Percentiles rank a stretch among this genome's conserved stretches.
Evolutionary conservation across 1,140 invertebrate genomes (phyloP).

Genomic region (Panulirus ornatus): DNA sequence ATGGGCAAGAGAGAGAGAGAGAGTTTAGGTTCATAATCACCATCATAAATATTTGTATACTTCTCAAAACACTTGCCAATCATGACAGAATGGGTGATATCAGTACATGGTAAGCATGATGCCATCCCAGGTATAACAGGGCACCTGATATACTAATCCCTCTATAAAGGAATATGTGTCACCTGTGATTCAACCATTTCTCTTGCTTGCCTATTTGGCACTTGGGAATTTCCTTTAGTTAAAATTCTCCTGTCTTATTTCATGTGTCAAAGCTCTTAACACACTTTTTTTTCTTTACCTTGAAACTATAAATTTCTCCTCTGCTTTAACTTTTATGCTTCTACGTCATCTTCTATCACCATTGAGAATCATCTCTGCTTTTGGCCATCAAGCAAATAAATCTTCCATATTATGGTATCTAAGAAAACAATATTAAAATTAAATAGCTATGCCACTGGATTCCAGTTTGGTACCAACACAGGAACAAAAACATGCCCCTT

Average conservation of each 20-base stretch:
- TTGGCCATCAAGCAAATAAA: conserved; percentile 53
- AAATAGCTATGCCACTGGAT: conserved; percentile 62
- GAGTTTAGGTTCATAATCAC: not conserved
- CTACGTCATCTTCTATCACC: conserved; percentile 20
- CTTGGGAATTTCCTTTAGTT: conserved; percentile 2
- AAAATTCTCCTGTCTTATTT: conserved; percentile 15
- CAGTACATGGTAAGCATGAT: not conserved
- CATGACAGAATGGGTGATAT: not conserved
- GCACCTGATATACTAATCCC: conserved; percentile 32
- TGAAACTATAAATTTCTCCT: not conserved
- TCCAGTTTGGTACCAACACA: conserved; percentile 59
- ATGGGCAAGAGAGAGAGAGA: not conserved
- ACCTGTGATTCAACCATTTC: conserved; percentile 5
- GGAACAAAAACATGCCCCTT: conserved; percentile 33
- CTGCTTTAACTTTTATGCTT: not conserved
- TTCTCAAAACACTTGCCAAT: not conserved
- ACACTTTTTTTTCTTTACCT: not conserved
- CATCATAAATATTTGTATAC: not conserved
- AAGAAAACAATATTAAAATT: conserved; percentile 61
- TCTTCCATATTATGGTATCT: conserved; percentile 21
- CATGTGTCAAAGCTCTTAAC: not conserved
- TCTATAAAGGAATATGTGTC: conserved; percentile 25
- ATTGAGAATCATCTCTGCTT: conserved; percentile 58
- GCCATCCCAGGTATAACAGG: not conserved
- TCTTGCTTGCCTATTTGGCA: conserved; percentile 24